Percentiles rank a stretch among this genome's conserved stretches.
Evolutionary conservation across 2,888 invertebrate species (phyloP).

Genomic region (Conomelus anceps): DNA sequence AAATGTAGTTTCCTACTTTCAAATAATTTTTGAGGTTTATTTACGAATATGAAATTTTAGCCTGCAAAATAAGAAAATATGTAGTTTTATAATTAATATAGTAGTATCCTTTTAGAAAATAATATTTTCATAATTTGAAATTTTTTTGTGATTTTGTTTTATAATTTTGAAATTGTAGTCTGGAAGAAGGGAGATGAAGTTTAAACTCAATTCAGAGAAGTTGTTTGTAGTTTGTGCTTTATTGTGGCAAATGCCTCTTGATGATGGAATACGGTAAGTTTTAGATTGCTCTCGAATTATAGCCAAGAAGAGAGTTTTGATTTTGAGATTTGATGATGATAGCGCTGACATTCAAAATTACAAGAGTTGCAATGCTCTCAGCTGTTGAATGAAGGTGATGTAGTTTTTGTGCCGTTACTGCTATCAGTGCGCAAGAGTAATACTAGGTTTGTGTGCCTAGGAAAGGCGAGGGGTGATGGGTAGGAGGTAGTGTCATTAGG

Average conservation of each 20-base stretch:
- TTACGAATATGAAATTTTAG: no score
- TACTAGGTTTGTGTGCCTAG: not conserved
- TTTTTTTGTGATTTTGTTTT: no score
- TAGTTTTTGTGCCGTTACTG: not conserved
- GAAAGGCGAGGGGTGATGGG: not conserved
- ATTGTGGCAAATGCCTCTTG: not conserved
- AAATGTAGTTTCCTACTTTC: no score
- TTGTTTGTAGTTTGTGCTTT: not conserved
- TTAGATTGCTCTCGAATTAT: not conserved
- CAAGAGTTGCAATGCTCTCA: not conserved
- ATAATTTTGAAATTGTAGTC: not conserved
- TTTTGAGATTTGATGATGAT: not conserved
- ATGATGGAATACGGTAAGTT: not conserved
- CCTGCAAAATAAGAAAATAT: no score
- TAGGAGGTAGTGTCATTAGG: not conserved
- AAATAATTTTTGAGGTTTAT: no score
- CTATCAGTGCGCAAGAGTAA: not conserved
- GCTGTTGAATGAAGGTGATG: not conserved
- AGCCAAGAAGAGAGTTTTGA: not conserved
- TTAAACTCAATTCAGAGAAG: not conserved
- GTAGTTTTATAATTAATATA: no score
- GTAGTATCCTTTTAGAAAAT: no score
- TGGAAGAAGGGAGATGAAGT: not conserved
- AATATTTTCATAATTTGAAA: no score
- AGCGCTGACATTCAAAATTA: not conserved